Conservation (phyloP, 1,140 invertebrate species). For the Cheumatopsyche charites region DNA sequence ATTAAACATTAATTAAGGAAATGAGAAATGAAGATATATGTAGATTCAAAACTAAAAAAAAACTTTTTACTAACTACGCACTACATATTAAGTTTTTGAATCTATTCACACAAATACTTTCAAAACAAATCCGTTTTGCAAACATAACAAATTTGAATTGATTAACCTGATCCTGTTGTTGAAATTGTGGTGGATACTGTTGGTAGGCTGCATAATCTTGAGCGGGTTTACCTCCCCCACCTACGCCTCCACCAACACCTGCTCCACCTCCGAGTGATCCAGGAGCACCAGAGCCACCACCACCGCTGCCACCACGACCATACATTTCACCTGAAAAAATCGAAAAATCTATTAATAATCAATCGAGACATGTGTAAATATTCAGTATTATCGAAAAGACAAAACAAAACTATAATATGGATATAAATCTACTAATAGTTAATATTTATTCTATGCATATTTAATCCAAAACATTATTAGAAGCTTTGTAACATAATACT, state of each 20-base stretch:
- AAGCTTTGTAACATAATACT: background rate
- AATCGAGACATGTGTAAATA: no score
- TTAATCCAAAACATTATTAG: background rate
- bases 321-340: slow-evolving; percentile 45
- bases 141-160: background rate
- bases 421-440: background rate
- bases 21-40: no score
- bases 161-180: slow-evolving; percentile 61
- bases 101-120: background rate
- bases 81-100: background rate
- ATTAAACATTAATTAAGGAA: slow-evolving; percentile 23
- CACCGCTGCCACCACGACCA: slow-evolving; percentile 44
- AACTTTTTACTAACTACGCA: no score
- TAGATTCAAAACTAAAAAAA: no score
- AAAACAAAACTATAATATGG: background rate
- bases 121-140: no score
- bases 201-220: slow-evolving; percentile 60
- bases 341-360: background rate
- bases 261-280: slow-evolving; percentile 58
- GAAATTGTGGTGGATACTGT: slow-evolving; percentile 57
- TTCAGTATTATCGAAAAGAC: no score
- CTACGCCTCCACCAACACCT: slow-evolving; percentile 51
- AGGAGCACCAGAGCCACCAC: slow-evolving; percentile 53
- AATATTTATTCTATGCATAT: background rate
- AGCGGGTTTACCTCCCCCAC: slow-evolving; percentile 49